A percentile compares a stretch with the other conserved stretches of the same genome.
These are phyloP conservation scores for Oscheius onirici DNA, from an alignment of 2,888 invertebrate genomes.

Conservation along the genomic window DNA sequence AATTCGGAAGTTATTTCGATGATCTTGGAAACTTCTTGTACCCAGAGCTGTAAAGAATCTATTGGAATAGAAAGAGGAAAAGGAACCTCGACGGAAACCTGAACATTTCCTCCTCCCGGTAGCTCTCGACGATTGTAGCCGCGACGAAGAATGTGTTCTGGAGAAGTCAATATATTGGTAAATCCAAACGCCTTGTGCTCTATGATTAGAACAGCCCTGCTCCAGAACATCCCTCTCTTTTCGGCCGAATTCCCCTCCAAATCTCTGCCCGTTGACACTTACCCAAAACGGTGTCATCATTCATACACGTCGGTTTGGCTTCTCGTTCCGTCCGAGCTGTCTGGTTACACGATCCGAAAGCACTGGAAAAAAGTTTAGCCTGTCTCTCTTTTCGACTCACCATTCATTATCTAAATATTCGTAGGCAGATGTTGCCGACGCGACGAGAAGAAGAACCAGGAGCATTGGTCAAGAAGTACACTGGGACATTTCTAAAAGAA, in stretches of 20 bases:
- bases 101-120: constrained; percentile 66
- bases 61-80: background rate
- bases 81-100: constrained; percentile 67
- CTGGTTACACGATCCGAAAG: constrained; percentile 8
- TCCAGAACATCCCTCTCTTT: too few relatives aligned
- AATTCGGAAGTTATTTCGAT: constrained; percentile 71
- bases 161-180: too few relatives aligned
- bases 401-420: background rate
- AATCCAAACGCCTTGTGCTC: too few relatives aligned
- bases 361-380: background rate
- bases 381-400: background rate
- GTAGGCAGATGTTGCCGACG: constrained; percentile 1
- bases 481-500: background rate
- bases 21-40: constrained; percentile 72
- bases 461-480: background rate
- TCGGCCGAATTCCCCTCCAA: too few relatives aligned
- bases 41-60: constrained; percentile 71
- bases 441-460: background rate
- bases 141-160: constrained; percentile 49
- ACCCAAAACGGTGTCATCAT: constrained; percentile 25
- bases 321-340: background rate
- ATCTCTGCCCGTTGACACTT: background rate
- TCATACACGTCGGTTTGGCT: constrained; percentile 7
- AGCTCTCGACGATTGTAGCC: constrained; percentile 67
- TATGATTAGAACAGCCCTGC: too few relatives aligned